A percentile compares a stretch with the other conserved stretches of the same genome.
Evolutionary conservation across 2,888 invertebrate species (phyloP).

Genomic region (Eumacrocentrus americanus): DNA sequence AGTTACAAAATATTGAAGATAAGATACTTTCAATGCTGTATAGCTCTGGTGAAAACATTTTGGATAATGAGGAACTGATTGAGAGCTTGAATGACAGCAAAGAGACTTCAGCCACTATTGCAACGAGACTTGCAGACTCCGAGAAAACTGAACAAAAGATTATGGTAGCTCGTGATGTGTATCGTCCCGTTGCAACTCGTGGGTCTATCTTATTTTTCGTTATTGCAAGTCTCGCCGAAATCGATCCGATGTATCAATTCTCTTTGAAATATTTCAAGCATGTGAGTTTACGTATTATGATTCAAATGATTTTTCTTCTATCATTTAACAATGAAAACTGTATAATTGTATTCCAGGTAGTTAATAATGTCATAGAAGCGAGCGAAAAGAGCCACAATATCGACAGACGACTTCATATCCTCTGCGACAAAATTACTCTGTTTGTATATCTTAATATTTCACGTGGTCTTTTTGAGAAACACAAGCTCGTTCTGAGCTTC

Average conservation of each 20-base stretch:
- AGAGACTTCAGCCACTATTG: slow-evolving; percentile 90
- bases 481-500: slow-evolving; percentile 89
- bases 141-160: slow-evolving; percentile 87
- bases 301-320: too few relatives aligned
- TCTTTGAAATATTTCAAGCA: slow-evolving; percentile 87
- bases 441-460: slow-evolving; percentile 87
- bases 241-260: slow-evolving; percentile 97
- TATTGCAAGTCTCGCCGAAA: slow-evolving; percentile 84
- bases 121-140: slow-evolving; percentile 83
- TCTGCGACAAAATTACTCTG: slow-evolving; percentile 79
- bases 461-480: slow-evolving; percentile 87
- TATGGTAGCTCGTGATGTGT: slow-evolving; percentile 84
- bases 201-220: slow-evolving; percentile 92
- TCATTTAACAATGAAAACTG: too few relatives aligned
- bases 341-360: too few relatives aligned
- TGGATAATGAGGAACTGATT: slow-evolving; percentile 92
- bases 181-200: slow-evolving; percentile 82
- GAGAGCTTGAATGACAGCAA: slow-evolving; percentile 89
- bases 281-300: not conserved
- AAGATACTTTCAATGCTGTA: slow-evolving; percentile 85
- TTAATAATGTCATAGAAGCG: slow-evolving; percentile 79
- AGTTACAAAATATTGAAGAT: slow-evolving; percentile 85
- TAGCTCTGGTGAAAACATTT: slow-evolving; percentile 84
- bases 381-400: slow-evolving; percentile 74
- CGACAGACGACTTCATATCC: slow-evolving; percentile 70